Evolutionary conservation across 1,140 invertebrate genomes (phyloP).

Genomic region (Pemphigus obesinymphae): DNA sequence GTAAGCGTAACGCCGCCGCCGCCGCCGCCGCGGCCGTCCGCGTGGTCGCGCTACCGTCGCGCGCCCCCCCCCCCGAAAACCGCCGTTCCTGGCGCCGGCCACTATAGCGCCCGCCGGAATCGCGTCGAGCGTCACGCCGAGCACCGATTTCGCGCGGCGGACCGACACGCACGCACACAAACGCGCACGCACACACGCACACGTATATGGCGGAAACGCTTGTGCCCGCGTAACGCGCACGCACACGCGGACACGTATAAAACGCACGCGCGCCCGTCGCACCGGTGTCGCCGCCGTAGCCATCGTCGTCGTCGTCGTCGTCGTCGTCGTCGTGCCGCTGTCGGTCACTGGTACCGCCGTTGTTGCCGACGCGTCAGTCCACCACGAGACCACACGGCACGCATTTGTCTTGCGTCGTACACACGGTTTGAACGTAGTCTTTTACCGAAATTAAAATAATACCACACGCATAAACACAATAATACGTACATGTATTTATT

Average conservation of each 20-base stretch:
- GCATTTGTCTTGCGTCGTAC: not conserved
- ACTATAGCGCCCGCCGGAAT: not conserved
- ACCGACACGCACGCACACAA: not conserved
- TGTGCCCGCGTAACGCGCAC: not conserved
- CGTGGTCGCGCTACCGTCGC: not conserved
- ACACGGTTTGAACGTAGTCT: not conserved
- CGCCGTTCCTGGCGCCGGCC: not conserved
- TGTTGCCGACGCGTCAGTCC: conserved; percentile 23
- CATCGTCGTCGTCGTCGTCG: not conserved
- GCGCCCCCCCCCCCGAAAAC: too few species aligned
- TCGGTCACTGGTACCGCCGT: conserved; percentile 16
- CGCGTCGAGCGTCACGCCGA: conserved; percentile 13
- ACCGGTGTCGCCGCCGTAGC: not conserved
- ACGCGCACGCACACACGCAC: not conserved
- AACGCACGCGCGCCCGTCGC: not conserved
- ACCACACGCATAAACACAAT: not conserved
- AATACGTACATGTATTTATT: not conserved
- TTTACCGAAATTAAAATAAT: not conserved
- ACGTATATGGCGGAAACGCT: too few species aligned
- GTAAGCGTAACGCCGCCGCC: not conserved
- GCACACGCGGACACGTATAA: not conserved
- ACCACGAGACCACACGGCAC: conserved; percentile 37
- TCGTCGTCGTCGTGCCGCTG: not conserved
- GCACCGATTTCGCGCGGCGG: conserved; percentile 14
- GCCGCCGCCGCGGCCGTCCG: not conserved